Percentiles rank a stretch among this genome's conserved stretches.
These are phyloP conservation scores for Limonius californicus DNA, from an alignment of 1,140 invertebrate genomes.

Conservation along the genomic window DNA sequence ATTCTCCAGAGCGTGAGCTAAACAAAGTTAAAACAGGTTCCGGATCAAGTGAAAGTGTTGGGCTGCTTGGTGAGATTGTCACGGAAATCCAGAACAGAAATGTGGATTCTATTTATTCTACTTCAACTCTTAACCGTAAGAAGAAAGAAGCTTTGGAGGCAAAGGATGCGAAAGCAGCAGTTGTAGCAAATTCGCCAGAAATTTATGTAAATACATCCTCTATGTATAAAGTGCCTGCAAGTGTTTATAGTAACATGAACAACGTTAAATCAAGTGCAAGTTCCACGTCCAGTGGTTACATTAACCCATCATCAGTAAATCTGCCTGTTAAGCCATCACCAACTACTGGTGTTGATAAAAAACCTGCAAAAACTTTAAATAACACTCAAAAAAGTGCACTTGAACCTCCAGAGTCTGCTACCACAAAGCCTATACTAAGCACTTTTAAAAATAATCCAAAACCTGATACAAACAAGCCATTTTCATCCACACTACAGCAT, in stretches of 20 bases:
- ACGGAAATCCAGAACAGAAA: slow-evolving; percentile 81
- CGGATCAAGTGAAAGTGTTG: slow-evolving; percentile 59
- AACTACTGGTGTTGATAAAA: neutral
- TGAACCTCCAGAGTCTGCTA: neutral
- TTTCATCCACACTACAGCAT: slow-evolving; percentile 40
- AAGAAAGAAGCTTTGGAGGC: slow-evolving; percentile 52
- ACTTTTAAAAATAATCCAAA: slow-evolving; percentile 32
- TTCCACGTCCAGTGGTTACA: slow-evolving; percentile 68
- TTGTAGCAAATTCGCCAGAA: slow-evolving; percentile 45
- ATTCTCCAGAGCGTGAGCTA: slow-evolving; percentile 49
- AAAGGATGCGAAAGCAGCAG: slow-evolving; percentile 42
- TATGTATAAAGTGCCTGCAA: slow-evolving; percentile 56
- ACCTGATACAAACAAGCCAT: slow-evolving; percentile 31
- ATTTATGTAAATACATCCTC: slow-evolving; percentile 54
- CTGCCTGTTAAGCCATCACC: slow-evolving; percentile 46
- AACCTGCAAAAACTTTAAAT: slow-evolving; percentile 17
- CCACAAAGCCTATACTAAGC: slow-evolving; percentile 31
- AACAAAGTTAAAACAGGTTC: slow-evolving; percentile 40
- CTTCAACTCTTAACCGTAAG: slow-evolving; percentile 61
- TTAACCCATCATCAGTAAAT: slow-evolving; percentile 66
- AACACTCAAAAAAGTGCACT: slow-evolving; percentile 15
- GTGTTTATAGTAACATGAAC: slow-evolving; percentile 57
- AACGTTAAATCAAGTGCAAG: slow-evolving; percentile 54
- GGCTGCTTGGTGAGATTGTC: slow-evolving; percentile 77
- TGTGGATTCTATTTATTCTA: slow-evolving; percentile 81